Evolutionary conservation across 2,888 invertebrate species (phyloP).

Genomic region (Apodemia hepburni): DNA sequence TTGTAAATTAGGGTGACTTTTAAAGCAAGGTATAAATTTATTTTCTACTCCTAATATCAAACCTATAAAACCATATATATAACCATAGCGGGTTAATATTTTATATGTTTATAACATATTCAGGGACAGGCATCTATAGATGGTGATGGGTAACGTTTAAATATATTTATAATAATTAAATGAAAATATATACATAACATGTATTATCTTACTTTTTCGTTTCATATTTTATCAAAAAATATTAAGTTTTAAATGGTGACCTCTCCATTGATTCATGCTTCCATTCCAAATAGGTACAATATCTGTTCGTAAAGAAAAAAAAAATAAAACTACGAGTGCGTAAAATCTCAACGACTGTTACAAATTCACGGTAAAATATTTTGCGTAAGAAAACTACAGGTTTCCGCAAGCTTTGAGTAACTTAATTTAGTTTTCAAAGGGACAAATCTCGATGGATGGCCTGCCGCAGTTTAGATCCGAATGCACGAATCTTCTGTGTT

Average conservation of each 20-base stretch:
- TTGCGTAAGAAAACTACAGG: background rate
- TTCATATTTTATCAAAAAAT: too few relatives aligned
- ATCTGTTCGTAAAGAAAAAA: background rate
- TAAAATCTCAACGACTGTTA: background rate
- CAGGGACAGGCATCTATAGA: too few relatives aligned
- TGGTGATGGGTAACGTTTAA: too few relatives aligned
- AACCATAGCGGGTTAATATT: too few relatives aligned
- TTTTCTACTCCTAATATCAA: too few relatives aligned
- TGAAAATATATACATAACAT: too few relatives aligned
- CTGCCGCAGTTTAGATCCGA: slow-evolving; percentile 59
- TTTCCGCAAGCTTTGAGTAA: slow-evolving; percentile 30
- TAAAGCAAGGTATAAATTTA: too few relatives aligned
- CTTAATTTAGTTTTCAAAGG: slow-evolving; percentile 47
- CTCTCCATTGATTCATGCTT: background rate
- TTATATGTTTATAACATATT: too few relatives aligned
- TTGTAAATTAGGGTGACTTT: too few relatives aligned
- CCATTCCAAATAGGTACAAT: background rate
- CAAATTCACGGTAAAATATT: background rate
- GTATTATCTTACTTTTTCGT: too few relatives aligned
- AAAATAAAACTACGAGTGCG: background rate
- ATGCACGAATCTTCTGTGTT: slow-evolving; percentile 71
- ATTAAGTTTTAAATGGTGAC: background rate
- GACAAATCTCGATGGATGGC: slow-evolving; percentile 66
- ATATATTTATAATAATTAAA: too few relatives aligned
- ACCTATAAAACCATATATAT: too few relatives aligned